phyloP scores from a whole-genome alignment of 2,888 invertebrate genomes.

The Junonia oenone region DNA sequence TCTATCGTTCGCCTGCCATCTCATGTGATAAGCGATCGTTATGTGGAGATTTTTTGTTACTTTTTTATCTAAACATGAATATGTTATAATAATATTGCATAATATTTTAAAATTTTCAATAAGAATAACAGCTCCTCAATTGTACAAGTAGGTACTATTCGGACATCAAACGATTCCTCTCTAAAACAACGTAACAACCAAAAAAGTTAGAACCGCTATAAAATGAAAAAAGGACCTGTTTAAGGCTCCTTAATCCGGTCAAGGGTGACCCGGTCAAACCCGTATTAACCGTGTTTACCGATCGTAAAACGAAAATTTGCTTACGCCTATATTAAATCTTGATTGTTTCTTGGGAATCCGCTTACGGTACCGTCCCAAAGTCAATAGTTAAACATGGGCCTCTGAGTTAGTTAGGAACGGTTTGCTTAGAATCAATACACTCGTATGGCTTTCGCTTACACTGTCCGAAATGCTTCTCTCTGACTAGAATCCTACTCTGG shows the following conservation, averaged over 20 bases:
- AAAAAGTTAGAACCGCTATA: constrained; percentile 6
- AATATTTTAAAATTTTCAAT: not conserved
- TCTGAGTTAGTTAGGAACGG: constrained; percentile 28
- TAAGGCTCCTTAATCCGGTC: constrained; percentile 18
- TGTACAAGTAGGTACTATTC: too few species aligned
- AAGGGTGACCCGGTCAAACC: constrained; percentile 18
- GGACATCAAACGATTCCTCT: not conserved
- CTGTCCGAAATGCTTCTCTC: constrained; percentile 2
- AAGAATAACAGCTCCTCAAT: too few species aligned
- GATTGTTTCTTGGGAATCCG: constrained; percentile 28
- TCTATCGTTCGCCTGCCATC: constrained; percentile 37
- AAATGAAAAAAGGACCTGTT: constrained; percentile 9
- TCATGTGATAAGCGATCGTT: constrained; percentile 41
- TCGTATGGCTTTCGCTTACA: constrained; percentile 21
- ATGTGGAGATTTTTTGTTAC: constrained; percentile 26
- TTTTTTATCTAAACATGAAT: not conserved
- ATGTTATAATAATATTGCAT: not conserved
- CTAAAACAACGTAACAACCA: constrained; percentile 6
- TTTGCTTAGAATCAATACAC: constrained; percentile 29
- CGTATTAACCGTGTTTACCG: constrained; percentile 26
- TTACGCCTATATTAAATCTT: constrained; percentile 18
- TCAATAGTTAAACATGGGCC: constrained; percentile 28
- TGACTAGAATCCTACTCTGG: not conserved
- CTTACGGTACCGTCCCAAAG: constrained; percentile 25
- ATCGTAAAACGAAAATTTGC: constrained; percentile 25